Conservation (phyloP, 2,113 vertebrate genomes). For the Cottus gobio region DNA sequence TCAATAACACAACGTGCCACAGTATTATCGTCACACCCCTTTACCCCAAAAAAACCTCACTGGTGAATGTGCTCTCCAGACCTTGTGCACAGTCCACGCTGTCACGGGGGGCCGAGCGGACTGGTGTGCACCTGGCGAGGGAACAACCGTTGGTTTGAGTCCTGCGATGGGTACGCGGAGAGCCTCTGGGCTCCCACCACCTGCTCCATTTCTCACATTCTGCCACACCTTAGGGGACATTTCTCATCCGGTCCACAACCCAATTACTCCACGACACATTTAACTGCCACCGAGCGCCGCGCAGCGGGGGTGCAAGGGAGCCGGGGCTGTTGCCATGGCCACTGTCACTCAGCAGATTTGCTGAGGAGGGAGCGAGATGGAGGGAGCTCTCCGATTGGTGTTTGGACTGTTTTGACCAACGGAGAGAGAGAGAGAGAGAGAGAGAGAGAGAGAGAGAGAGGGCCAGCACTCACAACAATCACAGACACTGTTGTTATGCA, state of each 20-base stretch:
- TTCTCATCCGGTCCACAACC: slow-evolving; percentile 75
- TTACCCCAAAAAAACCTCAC: neutral
- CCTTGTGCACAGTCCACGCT: slow-evolving; percentile 26
- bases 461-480: slow-evolving; percentile 65
- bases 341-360: slow-evolving; percentile 82
- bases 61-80: slow-evolving; percentile 26
- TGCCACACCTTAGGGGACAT: slow-evolving; percentile 79
- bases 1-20: neutral
- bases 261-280: slow-evolving; percentile 79
- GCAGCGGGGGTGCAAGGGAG: slow-evolving; percentile 68
- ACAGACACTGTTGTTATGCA: slow-evolving; percentile 78
- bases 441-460: too few species aligned
- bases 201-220: slow-evolving; percentile 80
- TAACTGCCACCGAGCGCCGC: slow-evolving; percentile 75
- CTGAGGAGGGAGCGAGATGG: slow-evolving; percentile 56
- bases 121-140: slow-evolving; percentile 57
- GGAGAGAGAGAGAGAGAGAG: slow-evolving; percentile 29
- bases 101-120: slow-evolving; percentile 44
- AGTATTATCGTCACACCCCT: neutral
- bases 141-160: slow-evolving; percentile 53
- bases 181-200: slow-evolving; percentile 76
- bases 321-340: slow-evolving; percentile 78
- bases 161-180: slow-evolving; percentile 36
- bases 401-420: slow-evolving; percentile 63
- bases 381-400: slow-evolving; percentile 62